Percentiles rank a stretch among this genome's conserved stretches.
Conservation (phyloP, 2,888 invertebrate species). For the Deroplatys truncata region DNA sequence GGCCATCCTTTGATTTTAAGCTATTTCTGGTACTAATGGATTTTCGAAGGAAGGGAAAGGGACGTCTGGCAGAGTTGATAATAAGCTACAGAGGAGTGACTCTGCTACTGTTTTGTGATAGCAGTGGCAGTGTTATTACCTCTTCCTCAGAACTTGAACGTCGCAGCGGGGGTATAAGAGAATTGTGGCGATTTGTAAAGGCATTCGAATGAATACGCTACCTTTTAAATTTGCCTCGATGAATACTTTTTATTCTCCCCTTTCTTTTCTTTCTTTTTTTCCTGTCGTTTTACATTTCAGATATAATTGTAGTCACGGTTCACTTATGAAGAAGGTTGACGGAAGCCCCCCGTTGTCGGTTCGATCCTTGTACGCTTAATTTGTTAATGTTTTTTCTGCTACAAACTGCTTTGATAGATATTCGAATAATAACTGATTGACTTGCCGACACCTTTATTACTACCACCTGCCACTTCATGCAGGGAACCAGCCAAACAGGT, state of each 20-base stretch:
- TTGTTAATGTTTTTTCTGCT: neutral
- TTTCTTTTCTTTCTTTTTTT: neutral
- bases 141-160: neutral
- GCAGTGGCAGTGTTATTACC: neutral
- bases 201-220: neutral
- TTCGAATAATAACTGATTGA: neutral
- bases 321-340: neutral
- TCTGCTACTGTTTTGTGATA: conserved; percentile 24
- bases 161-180: neutral
- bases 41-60: neutral
- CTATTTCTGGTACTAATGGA: neutral
- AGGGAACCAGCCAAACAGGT: neutral
- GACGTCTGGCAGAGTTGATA: neutral
- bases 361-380: neutral
- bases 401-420: neutral
- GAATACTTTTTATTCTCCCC: neutral
- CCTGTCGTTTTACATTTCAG: neutral
- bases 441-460: neutral
- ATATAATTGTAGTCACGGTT: neutral
- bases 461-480: neutral
- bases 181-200: neutral
- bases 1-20: neutral
- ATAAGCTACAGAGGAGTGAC: conserved; percentile 13
- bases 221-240: neutral
- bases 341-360: neutral